Conservation (phyloP, 1,140 invertebrate genomes). For the Aphis gossypii region DNA sequence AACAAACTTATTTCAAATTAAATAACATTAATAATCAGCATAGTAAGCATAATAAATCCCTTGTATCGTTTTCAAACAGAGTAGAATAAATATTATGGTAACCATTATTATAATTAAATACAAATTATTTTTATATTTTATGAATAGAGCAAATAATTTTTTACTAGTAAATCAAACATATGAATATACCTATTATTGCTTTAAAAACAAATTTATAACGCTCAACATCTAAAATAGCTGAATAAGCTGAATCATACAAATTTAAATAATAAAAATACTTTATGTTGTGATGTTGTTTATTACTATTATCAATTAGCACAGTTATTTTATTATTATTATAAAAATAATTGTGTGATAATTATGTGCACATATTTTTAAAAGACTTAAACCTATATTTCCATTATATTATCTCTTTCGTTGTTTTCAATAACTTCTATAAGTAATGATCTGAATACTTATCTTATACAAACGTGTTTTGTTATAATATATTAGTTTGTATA, state of each 20-base stretch:
- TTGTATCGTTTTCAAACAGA: not conserved
- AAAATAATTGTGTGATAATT: not conserved
- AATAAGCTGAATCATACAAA: not conserved
- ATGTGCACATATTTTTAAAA: not conserved
- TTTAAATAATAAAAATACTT: not conserved
- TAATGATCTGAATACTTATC: not conserved
- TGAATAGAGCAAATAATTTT: not conserved
- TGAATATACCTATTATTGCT: not conserved
- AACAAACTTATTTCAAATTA: not conserved
- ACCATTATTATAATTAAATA: not conserved
- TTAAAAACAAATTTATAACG: not conserved
- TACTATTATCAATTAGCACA: not conserved
- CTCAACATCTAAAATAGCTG: not conserved
- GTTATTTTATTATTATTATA: constrained; percentile 3
- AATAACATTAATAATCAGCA: not conserved
- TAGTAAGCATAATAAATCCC: not conserved
- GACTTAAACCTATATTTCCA: not conserved
- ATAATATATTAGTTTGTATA: not conserved
- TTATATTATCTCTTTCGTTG: not conserved
- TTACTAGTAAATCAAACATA: not conserved
- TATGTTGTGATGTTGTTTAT: not conserved
- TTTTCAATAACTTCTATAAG: not conserved
- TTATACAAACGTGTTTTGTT: not conserved
- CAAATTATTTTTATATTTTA: not conserved
- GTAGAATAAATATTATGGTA: not conserved